Evolutionary conservation across 2,888 invertebrate species (phyloP).

Genomic region (Nemapogon koenigi): DNA sequence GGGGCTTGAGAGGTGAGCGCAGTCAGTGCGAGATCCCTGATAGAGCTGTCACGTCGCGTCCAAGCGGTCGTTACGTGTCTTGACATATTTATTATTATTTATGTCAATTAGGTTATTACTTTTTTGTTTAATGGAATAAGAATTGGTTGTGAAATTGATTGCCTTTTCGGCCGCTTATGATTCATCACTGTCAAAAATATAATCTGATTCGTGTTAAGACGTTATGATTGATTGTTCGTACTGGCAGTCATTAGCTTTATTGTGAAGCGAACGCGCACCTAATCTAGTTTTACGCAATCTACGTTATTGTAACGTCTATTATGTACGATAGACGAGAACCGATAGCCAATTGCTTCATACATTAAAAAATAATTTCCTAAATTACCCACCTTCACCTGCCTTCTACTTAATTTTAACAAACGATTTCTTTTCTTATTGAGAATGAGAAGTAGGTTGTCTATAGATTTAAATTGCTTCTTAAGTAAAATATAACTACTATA

Average conservation of each 20-base stretch:
- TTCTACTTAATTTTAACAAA: no score
- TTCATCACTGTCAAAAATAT: conserved; percentile 60
- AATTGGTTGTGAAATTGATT: conserved; percentile 62
- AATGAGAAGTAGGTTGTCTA: no score
- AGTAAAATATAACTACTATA: no score
- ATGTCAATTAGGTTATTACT: conserved; percentile 65
- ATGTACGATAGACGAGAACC: not conserved
- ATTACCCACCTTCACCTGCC: no score
- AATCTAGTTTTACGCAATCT: conserved; percentile 56
- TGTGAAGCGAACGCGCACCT: conserved; percentile 26
- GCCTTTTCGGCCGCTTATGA: conserved; percentile 60
- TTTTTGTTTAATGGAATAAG: conserved; percentile 65
- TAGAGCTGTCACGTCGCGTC: conserved; percentile 62
- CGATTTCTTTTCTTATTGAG: no score
- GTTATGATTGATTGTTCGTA: conserved; percentile 56
- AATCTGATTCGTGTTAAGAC: conserved; percentile 61
- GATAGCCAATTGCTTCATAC: conserved; percentile 5
- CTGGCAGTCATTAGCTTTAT: conserved; percentile 42
- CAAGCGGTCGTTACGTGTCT: conserved; percentile 57
- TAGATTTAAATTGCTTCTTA: no score
- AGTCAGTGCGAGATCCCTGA: conserved; percentile 52
- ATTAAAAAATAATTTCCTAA: conserved; percentile 4
- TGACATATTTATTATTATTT: conserved; percentile 66
- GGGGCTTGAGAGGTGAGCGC: conserved; percentile 22
- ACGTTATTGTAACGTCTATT: conserved; percentile 27